Percentiles rank a stretch among this genome's conserved stretches.
These are phyloP conservation scores for Melikaiella ostensackeni DNA, from an alignment of 2,888 invertebrate species.

Conservation along the genomic window DNA sequence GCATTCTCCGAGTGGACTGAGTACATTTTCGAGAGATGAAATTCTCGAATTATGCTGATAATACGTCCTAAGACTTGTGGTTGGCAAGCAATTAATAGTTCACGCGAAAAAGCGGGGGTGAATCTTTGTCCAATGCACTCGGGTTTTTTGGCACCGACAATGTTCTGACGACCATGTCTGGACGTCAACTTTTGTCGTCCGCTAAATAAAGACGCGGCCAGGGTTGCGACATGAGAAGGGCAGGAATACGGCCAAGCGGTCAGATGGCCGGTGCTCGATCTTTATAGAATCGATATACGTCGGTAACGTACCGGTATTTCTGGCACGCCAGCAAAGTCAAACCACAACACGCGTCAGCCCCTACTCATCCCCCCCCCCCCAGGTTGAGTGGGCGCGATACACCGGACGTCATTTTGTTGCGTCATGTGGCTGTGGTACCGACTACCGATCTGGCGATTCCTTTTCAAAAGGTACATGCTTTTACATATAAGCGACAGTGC, in stretches of 20 bases:
- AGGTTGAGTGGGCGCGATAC: conserved; percentile 3
- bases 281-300: conserved; percentile 20
- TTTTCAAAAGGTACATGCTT: neutral
- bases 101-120: neutral
- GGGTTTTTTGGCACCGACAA: conserved; percentile 29
- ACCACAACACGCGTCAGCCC: neutral
- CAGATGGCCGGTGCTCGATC: conserved; percentile 46
- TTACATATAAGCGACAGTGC: neutral
- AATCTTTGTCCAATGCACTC: conserved; percentile 42
- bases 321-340: neutral
- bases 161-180: conserved; percentile 43
- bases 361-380: neutral
- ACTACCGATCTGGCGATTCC: neutral
- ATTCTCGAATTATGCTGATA: neutral
- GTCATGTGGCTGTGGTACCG: neutral
- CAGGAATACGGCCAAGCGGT: conserved; percentile 48
- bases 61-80: neutral
- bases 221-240: conserved; percentile 54
- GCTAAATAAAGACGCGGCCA: conserved; percentile 54
- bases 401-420: conserved; percentile 14
- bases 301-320: conserved; percentile 1
- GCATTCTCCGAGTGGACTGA: neutral
- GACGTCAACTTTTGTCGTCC: conserved; percentile 53
- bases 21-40: neutral
- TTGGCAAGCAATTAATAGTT: neutral